Percentiles rank a stretch among this genome's conserved stretches.
Evolutionary conservation across 2,888 invertebrate genomes (phyloP).

Genomic region (Selenia dentaria): DNA sequence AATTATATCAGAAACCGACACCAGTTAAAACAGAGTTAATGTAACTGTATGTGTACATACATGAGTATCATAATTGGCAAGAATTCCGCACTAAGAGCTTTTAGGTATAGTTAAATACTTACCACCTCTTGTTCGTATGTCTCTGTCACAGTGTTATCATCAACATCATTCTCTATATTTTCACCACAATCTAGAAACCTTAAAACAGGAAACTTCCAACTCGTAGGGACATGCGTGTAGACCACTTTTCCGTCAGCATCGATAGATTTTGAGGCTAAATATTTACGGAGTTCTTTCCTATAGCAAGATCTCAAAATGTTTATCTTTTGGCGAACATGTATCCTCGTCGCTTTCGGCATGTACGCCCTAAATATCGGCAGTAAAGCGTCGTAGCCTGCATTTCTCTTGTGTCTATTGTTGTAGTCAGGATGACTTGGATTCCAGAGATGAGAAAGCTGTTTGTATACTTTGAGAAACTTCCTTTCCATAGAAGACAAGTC

Average conservation of each 20-base stretch:
- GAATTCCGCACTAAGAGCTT: too few relatives aligned
- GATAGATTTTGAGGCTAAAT: conserved; percentile 38
- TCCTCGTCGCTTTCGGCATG: conserved; percentile 37
- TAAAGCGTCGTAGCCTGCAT: conserved; percentile 37
- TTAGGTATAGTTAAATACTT: too few relatives aligned
- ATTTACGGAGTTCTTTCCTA: conserved; percentile 41
- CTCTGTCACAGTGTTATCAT: conserved; percentile 25
- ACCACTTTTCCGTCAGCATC: conserved; percentile 40
- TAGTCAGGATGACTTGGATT: conserved; percentile 42
- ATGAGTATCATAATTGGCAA: too few relatives aligned
- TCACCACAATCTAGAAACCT: conserved; percentile 38
- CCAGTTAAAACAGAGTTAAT: too few relatives aligned
- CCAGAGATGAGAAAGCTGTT: conserved; percentile 43
- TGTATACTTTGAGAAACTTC: conserved; percentile 43
- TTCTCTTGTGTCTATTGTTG: conserved; percentile 44
- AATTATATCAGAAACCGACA: too few relatives aligned
- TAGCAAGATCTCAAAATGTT: conserved; percentile 48
- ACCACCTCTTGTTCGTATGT: too few relatives aligned
- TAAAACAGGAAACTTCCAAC: conserved; percentile 47
- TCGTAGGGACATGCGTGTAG: conserved; percentile 39
- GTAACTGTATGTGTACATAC: too few relatives aligned
- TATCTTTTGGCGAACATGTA: conserved; percentile 46
- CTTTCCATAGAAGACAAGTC: conserved; percentile 34
- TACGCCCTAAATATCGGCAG: conserved; percentile 38
- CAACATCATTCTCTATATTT: conserved; percentile 16